Conservation (phyloP, 2,888 invertebrate genomes). For the Loripinus fragilis region DNA sequence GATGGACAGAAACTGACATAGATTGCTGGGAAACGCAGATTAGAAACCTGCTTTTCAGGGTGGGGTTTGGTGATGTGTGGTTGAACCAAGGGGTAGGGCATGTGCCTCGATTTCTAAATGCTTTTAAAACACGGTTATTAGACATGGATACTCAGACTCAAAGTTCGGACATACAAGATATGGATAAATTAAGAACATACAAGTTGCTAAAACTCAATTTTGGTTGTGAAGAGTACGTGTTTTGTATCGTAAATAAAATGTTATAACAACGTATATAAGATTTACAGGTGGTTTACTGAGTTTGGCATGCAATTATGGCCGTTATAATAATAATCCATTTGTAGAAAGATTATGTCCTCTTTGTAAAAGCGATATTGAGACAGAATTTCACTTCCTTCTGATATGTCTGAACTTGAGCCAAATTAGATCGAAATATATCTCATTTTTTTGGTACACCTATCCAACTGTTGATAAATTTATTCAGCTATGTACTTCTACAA, state of each 20-base stretch:
- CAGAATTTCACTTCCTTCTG: slow-evolving; percentile 1
- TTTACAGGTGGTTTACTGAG: not conserved
- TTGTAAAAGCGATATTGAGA: not conserved
- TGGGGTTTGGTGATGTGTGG: slow-evolving; percentile 1
- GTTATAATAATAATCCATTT: not conserved
- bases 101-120: not conserved
- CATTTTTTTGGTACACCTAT: not conserved
- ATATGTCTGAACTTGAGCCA: slow-evolving; percentile 4
- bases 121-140: not conserved
- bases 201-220: not conserved
- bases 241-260: not conserved
- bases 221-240: not conserved
- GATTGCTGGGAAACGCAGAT: not conserved
- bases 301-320: not conserved
- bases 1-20: not conserved
- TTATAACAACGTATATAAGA: not conserved
- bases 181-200: not conserved
- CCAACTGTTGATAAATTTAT: not conserved
- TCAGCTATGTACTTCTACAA: not conserved
- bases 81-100: not conserved
- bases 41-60: not conserved
- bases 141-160: not conserved
- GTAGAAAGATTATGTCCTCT: not conserved
- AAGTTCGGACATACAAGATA: slow-evolving; percentile 2
- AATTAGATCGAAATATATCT: not conserved